Percentiles rank a stretch among this genome's conserved stretches.
Evolutionary conservation across 30 jellyfish, hydroid and myxozoan species (phyloP).

Genomic region (Aurelia aurita): DNA sequence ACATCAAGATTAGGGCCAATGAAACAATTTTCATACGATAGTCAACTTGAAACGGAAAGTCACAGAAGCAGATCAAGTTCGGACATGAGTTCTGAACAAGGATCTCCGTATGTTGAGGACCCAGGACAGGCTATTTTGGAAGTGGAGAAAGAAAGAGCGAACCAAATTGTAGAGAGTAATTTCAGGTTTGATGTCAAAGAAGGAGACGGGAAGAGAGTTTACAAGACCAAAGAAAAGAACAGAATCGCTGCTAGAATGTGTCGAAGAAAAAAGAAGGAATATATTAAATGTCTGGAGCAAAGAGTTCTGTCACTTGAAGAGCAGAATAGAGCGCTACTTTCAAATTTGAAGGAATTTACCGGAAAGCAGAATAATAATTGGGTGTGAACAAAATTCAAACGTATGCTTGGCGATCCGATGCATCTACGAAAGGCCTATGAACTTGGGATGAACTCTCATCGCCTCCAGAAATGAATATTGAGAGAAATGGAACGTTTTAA

Average conservation of each 20-base stretch:
- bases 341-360: background rate
- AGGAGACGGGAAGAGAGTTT: constrained; percentile 9
- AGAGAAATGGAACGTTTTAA: no score
- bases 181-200: background rate
- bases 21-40: no score
- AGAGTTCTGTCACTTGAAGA: constrained; percentile 19
- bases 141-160: constrained; percentile 3
- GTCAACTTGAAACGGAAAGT: background rate
- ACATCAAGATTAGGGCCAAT: no score
- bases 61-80: constrained; percentile 9
- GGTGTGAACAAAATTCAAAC: no score
- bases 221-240: constrained; percentile 23
- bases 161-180: background rate
- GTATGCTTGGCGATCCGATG: no score
- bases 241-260: constrained; percentile 34
- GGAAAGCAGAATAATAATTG: background rate
- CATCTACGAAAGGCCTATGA: no score
- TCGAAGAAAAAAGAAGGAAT: constrained; percentile 29
- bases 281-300: constrained; percentile 16
- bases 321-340: constrained; percentile 3
- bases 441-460: no score
- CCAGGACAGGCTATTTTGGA: background rate
- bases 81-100: background rate
- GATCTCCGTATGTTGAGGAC: background rate
- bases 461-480: no score